These are phyloP conservation scores for Urocyon cinereoargenteus DNA, from an alignment of 2,797 vertebrate species.

Conservation along the genomic window DNA sequence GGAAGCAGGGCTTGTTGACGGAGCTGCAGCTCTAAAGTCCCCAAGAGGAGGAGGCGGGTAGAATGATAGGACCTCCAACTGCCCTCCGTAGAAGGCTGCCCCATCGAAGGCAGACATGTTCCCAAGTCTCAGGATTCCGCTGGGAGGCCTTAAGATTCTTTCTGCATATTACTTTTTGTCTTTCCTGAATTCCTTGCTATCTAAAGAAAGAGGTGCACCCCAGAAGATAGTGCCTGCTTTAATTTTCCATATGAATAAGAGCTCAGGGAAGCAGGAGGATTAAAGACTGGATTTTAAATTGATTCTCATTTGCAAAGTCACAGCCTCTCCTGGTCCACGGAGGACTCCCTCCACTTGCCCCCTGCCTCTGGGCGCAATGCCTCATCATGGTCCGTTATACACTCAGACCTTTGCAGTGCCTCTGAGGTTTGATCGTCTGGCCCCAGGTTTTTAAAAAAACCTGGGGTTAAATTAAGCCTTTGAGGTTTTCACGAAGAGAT, in stretches of 20 bases:
- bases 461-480: neutral
- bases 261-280: neutral
- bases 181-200: neutral
- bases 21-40: neutral
- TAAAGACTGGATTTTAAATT: neutral
- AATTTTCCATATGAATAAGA: neutral
- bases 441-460: neutral
- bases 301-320: too few relatives aligned
- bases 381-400: accelerated
- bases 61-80: neutral
- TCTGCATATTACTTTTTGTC: neutral
- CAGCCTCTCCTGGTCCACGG: neutral
- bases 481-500: neutral
- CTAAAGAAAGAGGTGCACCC: neutral
- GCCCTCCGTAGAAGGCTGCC: accelerated
- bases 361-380: neutral
- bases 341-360: neutral
- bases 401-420: neutral
- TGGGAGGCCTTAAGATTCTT: neutral
- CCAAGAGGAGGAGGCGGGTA: too few relatives aligned
- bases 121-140: neutral
- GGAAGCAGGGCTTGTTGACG: neutral
- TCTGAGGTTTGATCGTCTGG: neutral
- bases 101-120: accelerated
- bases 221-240: neutral